Evolutionary conservation across 2,113 vertebrate genomes (phyloP).

Genomic region (Pipra filicauda): DNA sequence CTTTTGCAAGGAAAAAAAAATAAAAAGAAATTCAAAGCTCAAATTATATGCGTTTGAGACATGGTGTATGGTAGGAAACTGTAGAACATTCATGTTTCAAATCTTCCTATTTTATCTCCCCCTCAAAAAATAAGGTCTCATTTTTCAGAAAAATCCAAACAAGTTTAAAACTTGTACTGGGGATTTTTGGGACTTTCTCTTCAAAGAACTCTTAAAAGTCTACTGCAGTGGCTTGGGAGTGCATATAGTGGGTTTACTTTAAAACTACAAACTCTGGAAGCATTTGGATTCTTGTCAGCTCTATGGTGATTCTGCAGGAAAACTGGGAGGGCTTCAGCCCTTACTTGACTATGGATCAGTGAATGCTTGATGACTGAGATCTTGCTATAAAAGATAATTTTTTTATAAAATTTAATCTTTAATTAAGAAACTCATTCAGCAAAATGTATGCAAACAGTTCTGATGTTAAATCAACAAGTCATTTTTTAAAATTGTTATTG

Average conservation of each 20-base stretch:
- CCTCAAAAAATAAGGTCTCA: rapidly evolving
- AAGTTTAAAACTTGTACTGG: background rate
- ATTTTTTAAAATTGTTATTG: background rate
- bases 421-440: background rate
- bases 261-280: background rate
- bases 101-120: background rate
- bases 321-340: background rate
- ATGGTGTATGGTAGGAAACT: background rate
- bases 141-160: background rate
- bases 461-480: background rate
- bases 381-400: background rate
- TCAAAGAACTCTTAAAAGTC: background rate
- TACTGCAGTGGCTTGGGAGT: background rate
- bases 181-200: background rate
- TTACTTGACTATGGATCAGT: background rate
- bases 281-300: background rate
- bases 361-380: background rate
- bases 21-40: rapidly evolving
- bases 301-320: background rate
- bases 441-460: background rate
- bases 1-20: background rate
- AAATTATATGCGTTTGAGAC: background rate
- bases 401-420: background rate
- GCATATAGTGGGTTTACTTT: background rate
- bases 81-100: background rate